Evolutionary conservation across 1,140 invertebrate species (phyloP).

Genomic region (Sinonovacula constricta): DNA sequence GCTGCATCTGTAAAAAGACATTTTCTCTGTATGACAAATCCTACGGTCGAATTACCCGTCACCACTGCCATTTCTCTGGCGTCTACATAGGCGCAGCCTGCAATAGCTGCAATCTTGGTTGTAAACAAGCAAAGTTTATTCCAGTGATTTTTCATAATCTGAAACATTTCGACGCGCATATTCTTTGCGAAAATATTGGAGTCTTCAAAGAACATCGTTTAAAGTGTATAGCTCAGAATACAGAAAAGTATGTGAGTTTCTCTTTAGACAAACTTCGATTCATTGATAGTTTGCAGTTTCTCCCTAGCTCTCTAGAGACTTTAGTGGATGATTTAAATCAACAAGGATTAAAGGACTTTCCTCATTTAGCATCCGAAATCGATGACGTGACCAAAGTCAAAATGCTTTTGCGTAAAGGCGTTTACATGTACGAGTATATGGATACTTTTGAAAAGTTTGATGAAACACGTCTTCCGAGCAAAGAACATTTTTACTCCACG

Average conservation of each 20-base stretch:
- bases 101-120: conserved; percentile 27
- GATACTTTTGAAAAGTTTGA: conserved; percentile 20
- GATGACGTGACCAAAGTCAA: not conserved
- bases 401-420: conserved; percentile 38
- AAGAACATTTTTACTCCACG: conserved; percentile 17
- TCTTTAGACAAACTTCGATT: conserved; percentile 35
- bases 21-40: not conserved
- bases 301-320: conserved; percentile 20
- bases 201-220: conserved; percentile 61
- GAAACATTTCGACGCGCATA: conserved; percentile 73
- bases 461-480: conserved; percentile 10
- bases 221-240: conserved; percentile 72
- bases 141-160: conserved; percentile 77
- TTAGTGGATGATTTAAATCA: conserved; percentile 28
- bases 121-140: conserved; percentile 49
- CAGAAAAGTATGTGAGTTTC: conserved; percentile 70
- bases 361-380: conserved; percentile 12
- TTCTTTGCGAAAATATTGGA: conserved; percentile 68
- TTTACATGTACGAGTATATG: conserved; percentile 48
- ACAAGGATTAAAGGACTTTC: conserved; percentile 18
- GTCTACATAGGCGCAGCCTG: conserved; percentile 23
- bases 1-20: conserved; percentile 48
- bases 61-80: conserved; percentile 44
- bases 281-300: conserved; percentile 42
- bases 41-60: not conserved